Evolutionary conservation across 2,797 vertebrate genomes (phyloP).

Genomic region (Varecia variegata): DNA sequence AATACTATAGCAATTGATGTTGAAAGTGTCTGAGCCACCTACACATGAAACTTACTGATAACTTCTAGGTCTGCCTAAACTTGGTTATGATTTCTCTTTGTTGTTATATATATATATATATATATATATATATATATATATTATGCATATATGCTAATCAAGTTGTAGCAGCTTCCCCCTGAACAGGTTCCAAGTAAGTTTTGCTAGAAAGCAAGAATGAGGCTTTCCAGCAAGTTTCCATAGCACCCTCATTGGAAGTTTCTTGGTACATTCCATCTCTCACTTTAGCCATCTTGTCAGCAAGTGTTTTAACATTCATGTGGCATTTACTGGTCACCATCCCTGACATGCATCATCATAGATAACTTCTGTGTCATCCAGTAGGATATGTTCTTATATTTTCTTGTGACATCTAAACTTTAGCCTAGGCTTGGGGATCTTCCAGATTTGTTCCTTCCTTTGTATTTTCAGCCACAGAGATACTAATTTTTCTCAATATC

Average conservation of each 20-base stretch:
- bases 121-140: background rate
- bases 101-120: background rate
- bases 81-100: background rate
- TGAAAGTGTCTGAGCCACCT: background rate
- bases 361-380: background rate
- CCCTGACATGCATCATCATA: background rate
- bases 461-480: background rate
- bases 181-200: background rate
- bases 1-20: background rate
- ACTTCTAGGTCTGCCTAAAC: background rate
- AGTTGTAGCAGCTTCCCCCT: background rate
- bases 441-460: background rate
- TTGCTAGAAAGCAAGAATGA: background rate
- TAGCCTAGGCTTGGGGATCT: background rate
- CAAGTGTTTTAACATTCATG: background rate
- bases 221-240: background rate
- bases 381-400: background rate
- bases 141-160: background rate
- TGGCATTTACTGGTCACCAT: background rate
- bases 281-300: background rate
- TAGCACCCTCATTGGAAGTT: background rate
- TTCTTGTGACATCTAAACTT: background rate
- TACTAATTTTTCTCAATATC: background rate
- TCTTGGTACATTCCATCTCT: background rate
- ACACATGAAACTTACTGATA: background rate